Base-by-base conservation (phyloP, 2,113 vertebrate genomes). In the Pterophyllum scalare region DNA sequence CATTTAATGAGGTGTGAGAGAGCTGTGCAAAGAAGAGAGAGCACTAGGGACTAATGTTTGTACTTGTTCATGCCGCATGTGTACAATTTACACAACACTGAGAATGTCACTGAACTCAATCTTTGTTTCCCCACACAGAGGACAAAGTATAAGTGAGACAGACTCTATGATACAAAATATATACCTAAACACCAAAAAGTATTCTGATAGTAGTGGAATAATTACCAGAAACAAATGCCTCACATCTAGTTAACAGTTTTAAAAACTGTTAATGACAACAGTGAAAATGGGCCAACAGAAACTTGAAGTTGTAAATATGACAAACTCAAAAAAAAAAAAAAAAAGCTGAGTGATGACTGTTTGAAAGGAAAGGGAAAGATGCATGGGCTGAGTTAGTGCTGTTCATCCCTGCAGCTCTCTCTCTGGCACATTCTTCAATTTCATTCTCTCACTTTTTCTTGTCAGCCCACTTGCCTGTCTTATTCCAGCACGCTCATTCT, bases 1-100 rank as follows among this genome's bases (percentile, higher is more conserved):
- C 64, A 61, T 82, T 88, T 86, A 93, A 92, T 93, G 84, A 92
- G 84, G 81, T 86, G 75, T 80, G 75, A 82, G 84, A 81, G 80
- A 83, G 84, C 84, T 38, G 81, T 82, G 77, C 31, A 80, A 59
- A 72, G 70, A 77, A 43, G 80, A 15, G 59, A 83, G 79, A 76
- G 70, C 83, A 75, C 56, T 5, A 31, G 74, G 67, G 82, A 56
- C 22, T 28, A 58, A 57, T 40, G 83, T 78, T 79, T 78, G 75
- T 75, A 74, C 57, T 75, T 84, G 65, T 86, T 87, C 72, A 86
- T 80, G 79, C 58, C 81, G 81, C 81, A 75, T 19, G 20, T 86
- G 43, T 80, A 65, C 81, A 84, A 82, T 56, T 31, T 43, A 74
- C 54, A 62, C 33, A 58, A 81, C 33, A 5, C 35, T 9, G 67